These are phyloP conservation scores for Pelmatolapia mariae DNA, from an alignment of 2,113 vertebrate species.

Conservation along the genomic window DNA sequence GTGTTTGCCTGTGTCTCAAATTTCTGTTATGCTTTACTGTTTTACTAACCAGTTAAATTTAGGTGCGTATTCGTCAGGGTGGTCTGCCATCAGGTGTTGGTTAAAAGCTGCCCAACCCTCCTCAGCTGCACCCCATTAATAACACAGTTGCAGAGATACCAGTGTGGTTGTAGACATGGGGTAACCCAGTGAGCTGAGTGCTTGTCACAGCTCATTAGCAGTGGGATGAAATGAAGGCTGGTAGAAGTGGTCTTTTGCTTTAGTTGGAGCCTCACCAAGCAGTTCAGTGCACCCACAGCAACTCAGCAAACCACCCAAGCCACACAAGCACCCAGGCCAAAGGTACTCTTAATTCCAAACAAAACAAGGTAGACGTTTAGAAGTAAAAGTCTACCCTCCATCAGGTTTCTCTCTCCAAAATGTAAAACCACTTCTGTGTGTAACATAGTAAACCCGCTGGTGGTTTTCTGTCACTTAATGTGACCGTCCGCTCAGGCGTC, in stretches of 20 bases:
- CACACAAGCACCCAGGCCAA: background rate
- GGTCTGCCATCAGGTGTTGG: conserved; percentile 27
- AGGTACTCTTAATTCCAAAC: background rate
- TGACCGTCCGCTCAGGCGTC: background rate
- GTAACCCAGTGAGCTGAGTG: conserved; percentile 48
- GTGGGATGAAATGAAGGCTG: conserved; percentile 30
- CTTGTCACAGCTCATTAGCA: conserved; percentile 60
- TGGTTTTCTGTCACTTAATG: conserved; percentile 2
- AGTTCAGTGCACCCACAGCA: background rate
- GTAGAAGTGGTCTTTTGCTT: conserved; percentile 50
- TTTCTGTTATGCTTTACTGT: background rate
- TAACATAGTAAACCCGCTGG: background rate
- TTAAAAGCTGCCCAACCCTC: background rate
- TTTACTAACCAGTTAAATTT: background rate
- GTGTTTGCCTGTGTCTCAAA: background rate
- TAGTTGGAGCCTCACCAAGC: conserved; percentile 48
- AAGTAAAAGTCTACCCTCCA: background rate
- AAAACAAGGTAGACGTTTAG: background rate
- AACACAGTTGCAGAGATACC: background rate
- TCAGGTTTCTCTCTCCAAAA: background rate
- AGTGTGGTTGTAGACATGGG: background rate
- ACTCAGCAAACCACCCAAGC: conserved; percentile 16
- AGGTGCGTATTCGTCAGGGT: background rate
- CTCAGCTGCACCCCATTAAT: conserved; percentile 18
- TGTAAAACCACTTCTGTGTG: background rate